These are phyloP conservation scores for Caenorhabditis japonica DNA, from an alignment of 2,888 invertebrate genomes.

Conservation along the genomic window DNA sequence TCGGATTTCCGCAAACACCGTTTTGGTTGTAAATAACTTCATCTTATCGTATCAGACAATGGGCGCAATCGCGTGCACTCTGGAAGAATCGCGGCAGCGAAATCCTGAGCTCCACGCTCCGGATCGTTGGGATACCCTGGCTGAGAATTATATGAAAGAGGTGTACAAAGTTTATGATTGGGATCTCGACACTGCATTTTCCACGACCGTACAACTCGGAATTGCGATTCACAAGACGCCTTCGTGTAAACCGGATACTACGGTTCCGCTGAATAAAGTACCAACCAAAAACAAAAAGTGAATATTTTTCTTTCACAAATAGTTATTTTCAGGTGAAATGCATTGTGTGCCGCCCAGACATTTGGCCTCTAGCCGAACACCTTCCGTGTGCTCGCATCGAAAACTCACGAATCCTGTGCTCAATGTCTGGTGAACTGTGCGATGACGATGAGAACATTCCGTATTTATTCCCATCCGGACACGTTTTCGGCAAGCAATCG, in stretches of 20 bases:
- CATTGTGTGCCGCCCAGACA: constrained; percentile 76
- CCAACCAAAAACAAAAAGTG: background rate
- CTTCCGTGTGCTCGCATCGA: constrained; percentile 91
- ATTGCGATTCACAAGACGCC: constrained; percentile 95
- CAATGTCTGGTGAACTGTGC: constrained; percentile 89
- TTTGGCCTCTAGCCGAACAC: constrained; percentile 86
- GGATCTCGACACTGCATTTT: constrained; percentile 90
- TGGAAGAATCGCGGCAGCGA: constrained; percentile 54
- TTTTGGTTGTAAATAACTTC: too few relatives aligned
- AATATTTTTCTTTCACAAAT: background rate
- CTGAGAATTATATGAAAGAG: constrained; percentile 91
- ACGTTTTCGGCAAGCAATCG: constrained; percentile 81
- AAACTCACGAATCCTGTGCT: constrained; percentile 82
- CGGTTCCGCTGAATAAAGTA: background rate
- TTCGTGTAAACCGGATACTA: constrained; percentile 69
- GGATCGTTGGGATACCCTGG: constrained; percentile 88
- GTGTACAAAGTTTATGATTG: constrained; percentile 90
- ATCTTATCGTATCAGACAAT: constrained; percentile 58
- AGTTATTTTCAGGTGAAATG: constrained; percentile 55
- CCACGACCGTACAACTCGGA: constrained; percentile 92
- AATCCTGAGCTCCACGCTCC: constrained; percentile 81
- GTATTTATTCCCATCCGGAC: constrained; percentile 98
- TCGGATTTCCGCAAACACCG: too few relatives aligned
- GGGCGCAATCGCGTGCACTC: constrained; percentile 58
- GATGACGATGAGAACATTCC: constrained; percentile 95